Evolutionary conservation across 53 echinoderm and acorn worm species (phyloP).

Genomic region (Arbacia lixula): DNA sequence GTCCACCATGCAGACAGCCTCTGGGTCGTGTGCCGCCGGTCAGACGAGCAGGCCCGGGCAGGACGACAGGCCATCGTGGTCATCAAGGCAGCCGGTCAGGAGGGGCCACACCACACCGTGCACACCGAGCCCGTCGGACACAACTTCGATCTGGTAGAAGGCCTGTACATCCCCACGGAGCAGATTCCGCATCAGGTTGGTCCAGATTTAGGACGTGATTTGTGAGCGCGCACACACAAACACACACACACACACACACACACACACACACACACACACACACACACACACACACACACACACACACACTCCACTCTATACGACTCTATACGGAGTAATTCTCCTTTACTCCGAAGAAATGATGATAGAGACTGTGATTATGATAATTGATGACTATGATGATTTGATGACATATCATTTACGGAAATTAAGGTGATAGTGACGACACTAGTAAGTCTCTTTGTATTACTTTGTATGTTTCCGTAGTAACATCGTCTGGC

Average conservation of each 20-base stretch:
- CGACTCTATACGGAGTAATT: too few relatives aligned
- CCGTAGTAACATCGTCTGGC: too few relatives aligned
- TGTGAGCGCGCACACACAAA: too few relatives aligned
- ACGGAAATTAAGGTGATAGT: too few relatives aligned
- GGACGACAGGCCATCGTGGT: slow-evolving; percentile 79
- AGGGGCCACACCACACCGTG: slow-evolving; percentile 72
- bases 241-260: too few relatives aligned
- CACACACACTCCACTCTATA: too few relatives aligned
- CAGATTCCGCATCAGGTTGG: slow-evolving; percentile 78
- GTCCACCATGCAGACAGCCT: slow-evolving; percentile 80
- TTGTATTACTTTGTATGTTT: background rate
- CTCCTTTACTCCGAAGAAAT: too few relatives aligned
- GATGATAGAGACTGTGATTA: too few relatives aligned
- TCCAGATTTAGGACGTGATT: background rate
- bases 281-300: too few relatives aligned
- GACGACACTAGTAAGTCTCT: too few relatives aligned
- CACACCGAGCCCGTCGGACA: slow-evolving; percentile 86
- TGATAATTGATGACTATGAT: too few relatives aligned
- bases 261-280: background rate
- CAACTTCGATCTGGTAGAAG: slow-evolving; percentile 81
- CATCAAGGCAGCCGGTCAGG: slow-evolving; percentile 79
- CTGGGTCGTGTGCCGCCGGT: slow-evolving; percentile 84
- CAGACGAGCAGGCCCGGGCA: slow-evolving; percentile 57
- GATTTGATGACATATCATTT: too few relatives aligned
- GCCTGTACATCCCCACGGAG: slow-evolving; percentile 76